Percentiles rank a stretch among this genome's conserved stretches.
phyloP scores from a whole-genome alignment of 2,797 vertebrate species.

The Gambusia yucatana region DNA sequence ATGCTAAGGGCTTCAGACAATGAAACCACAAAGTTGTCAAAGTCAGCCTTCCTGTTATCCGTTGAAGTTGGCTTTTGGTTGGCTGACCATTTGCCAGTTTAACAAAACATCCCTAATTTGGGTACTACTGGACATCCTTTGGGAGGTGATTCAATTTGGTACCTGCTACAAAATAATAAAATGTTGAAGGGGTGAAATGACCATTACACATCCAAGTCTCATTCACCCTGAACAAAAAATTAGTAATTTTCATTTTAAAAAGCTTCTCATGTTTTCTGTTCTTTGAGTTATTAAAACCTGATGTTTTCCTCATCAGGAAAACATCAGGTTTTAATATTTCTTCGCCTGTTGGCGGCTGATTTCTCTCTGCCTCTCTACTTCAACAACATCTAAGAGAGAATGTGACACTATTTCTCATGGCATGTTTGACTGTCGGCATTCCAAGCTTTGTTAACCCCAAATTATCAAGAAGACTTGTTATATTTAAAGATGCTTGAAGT shows the following conservation, averaged over 20 bases:
- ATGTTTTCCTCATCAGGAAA: neutral
- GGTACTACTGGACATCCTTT: neutral
- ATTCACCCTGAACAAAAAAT: neutral
- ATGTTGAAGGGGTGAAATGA: neutral
- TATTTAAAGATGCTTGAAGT: neutral
- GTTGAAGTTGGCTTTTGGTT: neutral
- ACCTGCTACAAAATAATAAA: neutral
- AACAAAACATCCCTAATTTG: neutral
- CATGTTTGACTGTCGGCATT: neutral
- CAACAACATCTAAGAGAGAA: neutral
- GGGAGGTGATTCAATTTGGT: neutral
- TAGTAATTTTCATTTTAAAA: neutral
- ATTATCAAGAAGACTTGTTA: neutral
- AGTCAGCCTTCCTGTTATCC: neutral
- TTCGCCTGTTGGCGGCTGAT: neutral
- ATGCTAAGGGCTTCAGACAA: neutral
- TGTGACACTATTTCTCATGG: neutral
- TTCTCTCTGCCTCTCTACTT: neutral
- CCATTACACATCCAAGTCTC: neutral
- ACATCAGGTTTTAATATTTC: neutral
- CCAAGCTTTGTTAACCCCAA: neutral
- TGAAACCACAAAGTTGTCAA: neutral
- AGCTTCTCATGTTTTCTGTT: neutral
- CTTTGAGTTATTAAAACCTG: neutral
- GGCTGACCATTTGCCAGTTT: neutral